Conservation (phyloP, 1,140 invertebrate genomes). For the Heterodera carotae region DNA sequence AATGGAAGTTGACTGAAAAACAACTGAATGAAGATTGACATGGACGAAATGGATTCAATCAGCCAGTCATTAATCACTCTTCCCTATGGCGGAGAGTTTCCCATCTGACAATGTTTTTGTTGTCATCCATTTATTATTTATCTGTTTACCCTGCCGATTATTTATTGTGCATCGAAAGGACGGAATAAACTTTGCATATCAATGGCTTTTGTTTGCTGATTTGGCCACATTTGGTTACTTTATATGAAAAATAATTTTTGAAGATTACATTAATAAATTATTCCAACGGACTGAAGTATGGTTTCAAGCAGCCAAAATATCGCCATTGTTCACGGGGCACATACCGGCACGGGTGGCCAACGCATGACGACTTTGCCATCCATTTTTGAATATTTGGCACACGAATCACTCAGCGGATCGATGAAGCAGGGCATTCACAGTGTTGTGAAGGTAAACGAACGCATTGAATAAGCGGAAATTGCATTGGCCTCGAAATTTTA, state of each 20-base stretch:
- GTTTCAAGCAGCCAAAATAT: neutral
- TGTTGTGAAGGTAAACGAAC: constrained; percentile 39
- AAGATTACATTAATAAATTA: no score
- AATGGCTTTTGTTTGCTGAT: no score
- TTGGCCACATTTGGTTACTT: no score
- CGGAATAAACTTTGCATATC: no score
- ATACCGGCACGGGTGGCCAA: neutral
- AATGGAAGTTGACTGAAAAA: constrained; percentile 3
- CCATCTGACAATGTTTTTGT: no score
- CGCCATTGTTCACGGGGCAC: neutral
- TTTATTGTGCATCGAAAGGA: no score
- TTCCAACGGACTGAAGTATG: no score
- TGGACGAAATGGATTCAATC: neutral
- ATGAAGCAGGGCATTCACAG: constrained; percentile 46
- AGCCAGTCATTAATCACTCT: neutral
- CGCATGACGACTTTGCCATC: constrained; percentile 32
- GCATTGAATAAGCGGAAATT: neutral
- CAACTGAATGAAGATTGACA: neutral
- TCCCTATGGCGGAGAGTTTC: neutral
- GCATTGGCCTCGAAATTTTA: no score
- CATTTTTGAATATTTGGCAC: constrained; percentile 53
- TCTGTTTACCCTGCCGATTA: no score
- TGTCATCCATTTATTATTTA: no score
- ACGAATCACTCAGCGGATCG: constrained; percentile 40
- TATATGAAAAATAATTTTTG: no score